A percentile compares a stretch with the other conserved stretches of the same genome.
Conservation (phyloP, 1,140 invertebrate species). For the Heliothis virescens region DNA sequence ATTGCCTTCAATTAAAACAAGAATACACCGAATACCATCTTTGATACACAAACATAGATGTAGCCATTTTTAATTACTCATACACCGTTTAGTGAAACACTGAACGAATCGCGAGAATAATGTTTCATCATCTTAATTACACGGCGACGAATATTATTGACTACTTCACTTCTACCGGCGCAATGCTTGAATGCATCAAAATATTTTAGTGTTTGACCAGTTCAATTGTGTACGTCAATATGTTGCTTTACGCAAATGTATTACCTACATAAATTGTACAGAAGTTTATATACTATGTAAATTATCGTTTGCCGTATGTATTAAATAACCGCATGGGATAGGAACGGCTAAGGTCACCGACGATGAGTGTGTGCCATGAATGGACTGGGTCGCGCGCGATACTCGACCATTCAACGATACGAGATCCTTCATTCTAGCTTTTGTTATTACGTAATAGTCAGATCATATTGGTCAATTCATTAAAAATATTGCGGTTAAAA, state of each 20-base stretch:
- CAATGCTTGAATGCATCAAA: slow-evolving; percentile 24
- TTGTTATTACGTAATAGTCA: slow-evolving; percentile 74
- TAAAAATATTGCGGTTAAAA: slow-evolving; percentile 51
- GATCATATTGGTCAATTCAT: slow-evolving; percentile 54
- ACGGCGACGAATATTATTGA: slow-evolving; percentile 60
- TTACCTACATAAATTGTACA: slow-evolving; percentile 15
- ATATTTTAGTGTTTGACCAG: slow-evolving; percentile 36
- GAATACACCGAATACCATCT: slow-evolving; percentile 73
- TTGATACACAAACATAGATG: slow-evolving; percentile 56
- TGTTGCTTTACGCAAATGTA: slow-evolving; percentile 16
- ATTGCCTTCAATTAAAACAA: slow-evolving; percentile 84
- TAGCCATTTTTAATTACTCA: slow-evolving; percentile 47
- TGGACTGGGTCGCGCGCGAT: slow-evolving; percentile 67
- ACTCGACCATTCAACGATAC: slow-evolving; percentile 72
- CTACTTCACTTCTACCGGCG: slow-evolving; percentile 61
- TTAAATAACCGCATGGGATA: slow-evolving; percentile 66
- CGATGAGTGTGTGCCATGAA: slow-evolving; percentile 72
- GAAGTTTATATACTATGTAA: slow-evolving; percentile 38
- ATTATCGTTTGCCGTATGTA: slow-evolving; percentile 41
- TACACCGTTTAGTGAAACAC: slow-evolving; percentile 45
- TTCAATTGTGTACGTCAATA: slow-evolving; percentile 25
- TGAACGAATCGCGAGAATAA: slow-evolving; percentile 48
- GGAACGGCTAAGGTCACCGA: slow-evolving; percentile 71
- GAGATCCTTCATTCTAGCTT: slow-evolving; percentile 75
- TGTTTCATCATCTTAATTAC: slow-evolving; percentile 54